These are phyloP conservation scores for Acrossocheilus wenchowensis DNA, from an alignment of 2,797 vertebrate genomes.

Conservation along the genomic window DNA sequence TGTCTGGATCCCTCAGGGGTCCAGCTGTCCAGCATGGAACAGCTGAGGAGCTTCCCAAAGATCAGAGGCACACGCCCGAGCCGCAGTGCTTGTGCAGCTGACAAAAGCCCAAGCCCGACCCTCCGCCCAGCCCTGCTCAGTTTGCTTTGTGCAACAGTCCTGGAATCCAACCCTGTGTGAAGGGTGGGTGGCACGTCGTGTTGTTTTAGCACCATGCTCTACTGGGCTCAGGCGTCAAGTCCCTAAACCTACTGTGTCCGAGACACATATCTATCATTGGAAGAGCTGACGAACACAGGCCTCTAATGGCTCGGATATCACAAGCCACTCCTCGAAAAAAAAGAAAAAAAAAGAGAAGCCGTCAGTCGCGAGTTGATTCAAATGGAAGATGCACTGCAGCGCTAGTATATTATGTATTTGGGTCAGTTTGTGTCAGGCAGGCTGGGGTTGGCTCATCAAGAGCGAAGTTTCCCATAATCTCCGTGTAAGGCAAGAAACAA, in stretches of 20 bases:
- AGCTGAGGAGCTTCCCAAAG: conserved; percentile 62
- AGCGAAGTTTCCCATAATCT: conserved; percentile 45
- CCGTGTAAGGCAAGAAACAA: conserved; percentile 36
- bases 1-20: conserved; percentile 46
- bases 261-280: conserved; percentile 48
- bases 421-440: conserved; percentile 53
- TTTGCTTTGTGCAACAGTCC: conserved; percentile 30
- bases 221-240: conserved; percentile 52
- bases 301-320: conserved; percentile 6
- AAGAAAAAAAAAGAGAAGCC: not conserved
- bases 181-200: conserved; percentile 49
- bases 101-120: conserved; percentile 47
- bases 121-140: conserved; percentile 20
- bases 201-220: conserved; percentile 59
- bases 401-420: conserved; percentile 62
- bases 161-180: conserved; percentile 51
- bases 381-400: conserved; percentile 46
- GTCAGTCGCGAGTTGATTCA: conserved; percentile 27
- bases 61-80: conserved; percentile 59
- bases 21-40: conserved; percentile 59
- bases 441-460: conserved; percentile 50
- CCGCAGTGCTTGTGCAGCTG: conserved; percentile 57
- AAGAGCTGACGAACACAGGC: not conserved
- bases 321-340: not conserved
- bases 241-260: conserved; percentile 44